These are phyloP conservation scores for Chunga burmeisteri DNA, from an alignment of 2,113 vertebrate species.

Conservation along the genomic window DNA sequence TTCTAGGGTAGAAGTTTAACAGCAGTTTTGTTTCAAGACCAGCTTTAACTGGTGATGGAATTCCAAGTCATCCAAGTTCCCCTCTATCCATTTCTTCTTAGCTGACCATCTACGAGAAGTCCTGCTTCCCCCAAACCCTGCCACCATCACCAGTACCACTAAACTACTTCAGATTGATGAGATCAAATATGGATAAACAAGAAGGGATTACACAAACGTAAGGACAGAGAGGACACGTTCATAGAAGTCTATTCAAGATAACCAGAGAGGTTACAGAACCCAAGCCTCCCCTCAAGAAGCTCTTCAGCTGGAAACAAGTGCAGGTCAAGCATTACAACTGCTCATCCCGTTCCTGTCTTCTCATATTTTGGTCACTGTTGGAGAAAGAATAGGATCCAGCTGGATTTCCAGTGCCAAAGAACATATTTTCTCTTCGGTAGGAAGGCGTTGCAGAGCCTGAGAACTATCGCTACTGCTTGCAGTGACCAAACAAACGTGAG, in stretches of 20 bases:
- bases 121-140: background rate
- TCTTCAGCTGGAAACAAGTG: background rate
- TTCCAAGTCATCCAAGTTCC: background rate
- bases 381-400: background rate
- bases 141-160: too few species aligned
- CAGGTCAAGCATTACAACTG: background rate
- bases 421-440: rapidly evolving
- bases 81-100: background rate
- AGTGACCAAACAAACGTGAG: rapidly evolving
- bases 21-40: background rate
- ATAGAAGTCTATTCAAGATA: too few species aligned
- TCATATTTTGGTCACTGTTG: background rate
- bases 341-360: background rate
- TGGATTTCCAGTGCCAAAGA: background rate
- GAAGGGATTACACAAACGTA: too few species aligned
- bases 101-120: background rate
- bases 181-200: background rate
- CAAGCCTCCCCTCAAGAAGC: background rate
- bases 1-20: background rate
- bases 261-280: background rate
- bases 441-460: background rate
- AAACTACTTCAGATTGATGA: rapidly evolving
- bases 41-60: background rate
- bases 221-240: too few species aligned
- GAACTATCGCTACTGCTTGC: too few species aligned